Percentiles rank a stretch among this genome's conserved stretches.
These are phyloP conservation scores for Bradypus variegatus DNA, from an alignment of 2,797 vertebrate species.

Conservation along the genomic window DNA sequence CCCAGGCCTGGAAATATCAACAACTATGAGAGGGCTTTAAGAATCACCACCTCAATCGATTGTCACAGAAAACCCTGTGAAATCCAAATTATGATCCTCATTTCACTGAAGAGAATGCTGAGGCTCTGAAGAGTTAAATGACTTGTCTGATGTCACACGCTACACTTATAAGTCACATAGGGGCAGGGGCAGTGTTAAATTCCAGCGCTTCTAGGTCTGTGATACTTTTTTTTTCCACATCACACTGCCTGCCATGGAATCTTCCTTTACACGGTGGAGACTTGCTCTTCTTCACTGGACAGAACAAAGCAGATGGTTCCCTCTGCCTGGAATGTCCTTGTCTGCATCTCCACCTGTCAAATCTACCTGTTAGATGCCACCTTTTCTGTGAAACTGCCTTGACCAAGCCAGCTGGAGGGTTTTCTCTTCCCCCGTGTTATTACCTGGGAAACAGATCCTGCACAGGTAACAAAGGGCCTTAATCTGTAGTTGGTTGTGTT, in stretches of 20 bases:
- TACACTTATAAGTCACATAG: neutral
- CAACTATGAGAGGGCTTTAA: neutral
- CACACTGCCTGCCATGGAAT: neutral
- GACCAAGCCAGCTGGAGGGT: neutral
- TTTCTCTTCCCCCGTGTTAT: neutral
- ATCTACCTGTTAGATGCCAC: neutral
- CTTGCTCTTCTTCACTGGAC: neutral
- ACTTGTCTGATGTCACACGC: neutral
- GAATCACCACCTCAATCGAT: neutral
- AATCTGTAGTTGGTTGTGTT: neutral
- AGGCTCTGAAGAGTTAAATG: neutral
- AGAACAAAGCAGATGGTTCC: slow-evolving; percentile 8
- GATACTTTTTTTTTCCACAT: neutral
- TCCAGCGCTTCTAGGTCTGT: neutral
- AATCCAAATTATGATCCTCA: neutral
- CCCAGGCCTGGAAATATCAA: neutral
- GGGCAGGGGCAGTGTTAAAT: neutral
- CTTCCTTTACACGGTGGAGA: neutral
- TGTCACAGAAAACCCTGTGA: neutral
- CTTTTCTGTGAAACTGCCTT: neutral
- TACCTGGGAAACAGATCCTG: neutral
- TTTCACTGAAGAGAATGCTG: neutral
- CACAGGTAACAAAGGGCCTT: neutral
- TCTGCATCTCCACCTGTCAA: neutral
- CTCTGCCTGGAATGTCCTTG: neutral